phyloP scores from a whole-genome alignment of 2,888 invertebrate genomes.

The Caenorhabditis sp. region DNA sequence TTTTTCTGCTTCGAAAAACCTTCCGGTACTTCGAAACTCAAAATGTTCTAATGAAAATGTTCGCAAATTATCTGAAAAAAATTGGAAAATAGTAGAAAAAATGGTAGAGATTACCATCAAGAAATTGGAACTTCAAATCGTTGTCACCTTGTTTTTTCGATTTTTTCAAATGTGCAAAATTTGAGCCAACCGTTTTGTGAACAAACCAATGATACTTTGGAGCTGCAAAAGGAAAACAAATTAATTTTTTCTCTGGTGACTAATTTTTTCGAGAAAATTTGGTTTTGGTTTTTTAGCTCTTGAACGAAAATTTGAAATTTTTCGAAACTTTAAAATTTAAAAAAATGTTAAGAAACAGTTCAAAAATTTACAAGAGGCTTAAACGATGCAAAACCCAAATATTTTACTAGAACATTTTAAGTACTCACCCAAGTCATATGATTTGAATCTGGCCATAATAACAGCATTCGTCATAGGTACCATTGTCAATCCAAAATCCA shows the following conservation, averaged over 20 bases:
- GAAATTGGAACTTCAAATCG: background rate
- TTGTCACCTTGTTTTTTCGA: slow-evolving; percentile 5
- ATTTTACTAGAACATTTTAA: background rate
- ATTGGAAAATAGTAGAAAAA: background rate
- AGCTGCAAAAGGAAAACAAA: background rate
- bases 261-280: too few relatives aligned
- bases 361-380: too few relatives aligned
- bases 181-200: background rate
- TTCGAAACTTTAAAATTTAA: too few relatives aligned
- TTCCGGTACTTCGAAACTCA: slow-evolving; percentile 5
- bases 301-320: too few relatives aligned
- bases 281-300: too few relatives aligned
- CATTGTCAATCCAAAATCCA: background rate
- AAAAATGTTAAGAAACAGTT: too few relatives aligned
- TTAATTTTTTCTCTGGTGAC: too few relatives aligned
- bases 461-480: background rate
- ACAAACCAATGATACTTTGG: slow-evolving; percentile 21
- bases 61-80: slow-evolving; percentile 8
- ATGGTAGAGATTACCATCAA: background rate
- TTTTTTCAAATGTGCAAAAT: background rate
- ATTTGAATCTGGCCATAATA: background rate
- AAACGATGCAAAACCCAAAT: too few relatives aligned
- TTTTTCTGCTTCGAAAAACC: slow-evolving; percentile 6
- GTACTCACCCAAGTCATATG: background rate
- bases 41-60: slow-evolving; percentile 9